Percentiles rank a stretch among this genome's conserved stretches.
phyloP scores from a whole-genome alignment of 2,888 invertebrate genomes.

The Agriopis leucophaearia region DNA sequence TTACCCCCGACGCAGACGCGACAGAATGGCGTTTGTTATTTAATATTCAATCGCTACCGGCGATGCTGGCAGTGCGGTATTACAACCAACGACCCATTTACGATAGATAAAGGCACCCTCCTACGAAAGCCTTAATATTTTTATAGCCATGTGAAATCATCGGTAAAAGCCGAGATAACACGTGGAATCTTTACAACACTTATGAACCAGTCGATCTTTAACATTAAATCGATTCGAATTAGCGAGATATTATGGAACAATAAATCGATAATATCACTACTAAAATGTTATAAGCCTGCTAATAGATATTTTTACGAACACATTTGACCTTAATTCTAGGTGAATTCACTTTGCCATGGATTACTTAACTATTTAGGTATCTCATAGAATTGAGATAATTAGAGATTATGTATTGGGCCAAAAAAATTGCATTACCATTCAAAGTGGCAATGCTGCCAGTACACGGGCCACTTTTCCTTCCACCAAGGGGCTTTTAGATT shows the following conservation, averaged over 20 bases:
- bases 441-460: too few species aligned
- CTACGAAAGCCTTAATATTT: slow-evolving; percentile 53
- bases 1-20: slow-evolving; percentile 38
- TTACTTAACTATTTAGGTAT: not conserved
- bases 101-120: slow-evolving; percentile 61
- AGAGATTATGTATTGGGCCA: not conserved
- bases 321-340: slow-evolving; percentile 8
- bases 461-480: too few species aligned
- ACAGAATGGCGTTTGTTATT: slow-evolving; percentile 48
- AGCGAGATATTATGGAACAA: slow-evolving; percentile 12
- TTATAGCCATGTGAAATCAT: slow-evolving; percentile 37
- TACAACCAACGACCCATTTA: slow-evolving; percentile 44
- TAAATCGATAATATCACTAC: slow-evolving; percentile 15
- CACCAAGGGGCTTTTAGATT: too few species aligned
- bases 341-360: slow-evolving; percentile 2
- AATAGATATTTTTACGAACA: slow-evolving; percentile 13
- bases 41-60: slow-evolving; percentile 53
- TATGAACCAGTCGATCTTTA: slow-evolving; percentile 16
- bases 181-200: slow-evolving; percentile 23
- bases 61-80: slow-evolving; percentile 22
- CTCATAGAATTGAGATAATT: not conserved
- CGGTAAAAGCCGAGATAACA: slow-evolving; percentile 29
- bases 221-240: slow-evolving; percentile 10
- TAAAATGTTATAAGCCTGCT: slow-evolving; percentile 15
- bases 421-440: too few species aligned